Conservation (phyloP, 1,140 invertebrate genomes). For the Forficula auricularia region DNA sequence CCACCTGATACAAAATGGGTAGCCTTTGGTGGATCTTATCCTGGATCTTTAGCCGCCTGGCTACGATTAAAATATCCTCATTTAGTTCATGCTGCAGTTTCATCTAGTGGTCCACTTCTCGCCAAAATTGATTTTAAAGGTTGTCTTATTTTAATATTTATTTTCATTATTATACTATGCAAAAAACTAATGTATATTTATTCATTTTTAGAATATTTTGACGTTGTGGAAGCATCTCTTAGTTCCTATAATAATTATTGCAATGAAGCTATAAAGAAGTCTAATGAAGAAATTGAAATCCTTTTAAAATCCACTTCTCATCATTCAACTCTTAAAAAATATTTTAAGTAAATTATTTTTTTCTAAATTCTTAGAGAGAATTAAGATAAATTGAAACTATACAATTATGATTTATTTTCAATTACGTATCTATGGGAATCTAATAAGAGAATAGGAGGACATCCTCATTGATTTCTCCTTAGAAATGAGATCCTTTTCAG, state of each 20-base stretch:
- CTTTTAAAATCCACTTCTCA: constrained; percentile 41
- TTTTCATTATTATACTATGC: no score
- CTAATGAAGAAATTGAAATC: constrained; percentile 42
- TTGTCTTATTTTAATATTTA: no score
- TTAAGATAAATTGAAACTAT: no score
- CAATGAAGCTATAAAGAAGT: constrained; percentile 38
- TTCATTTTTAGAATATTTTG: constrained; percentile 48
- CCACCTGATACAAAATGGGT: constrained; percentile 60
- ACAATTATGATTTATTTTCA: no score
- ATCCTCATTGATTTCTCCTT: no score
- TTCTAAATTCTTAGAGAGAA: no score
- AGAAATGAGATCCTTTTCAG: no score
- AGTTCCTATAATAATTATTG: constrained; percentile 41
- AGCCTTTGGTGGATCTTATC: constrained; percentile 83
- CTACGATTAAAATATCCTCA: constrained; percentile 76
- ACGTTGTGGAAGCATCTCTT: constrained; percentile 51
- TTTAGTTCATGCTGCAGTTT: constrained; percentile 65
- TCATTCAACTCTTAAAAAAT: constrained; percentile 39
- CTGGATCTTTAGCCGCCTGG: constrained; percentile 81
- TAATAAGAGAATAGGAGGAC: no score
- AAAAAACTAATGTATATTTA: constrained; percentile 7
- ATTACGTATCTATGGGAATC: no score
- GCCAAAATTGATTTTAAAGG: constrained; percentile 69
- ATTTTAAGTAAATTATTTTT: constrained; percentile 40
- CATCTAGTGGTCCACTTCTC: constrained; percentile 71